Conservation (phyloP, 2,888 invertebrate species). For the Brachycybe producta region DNA sequence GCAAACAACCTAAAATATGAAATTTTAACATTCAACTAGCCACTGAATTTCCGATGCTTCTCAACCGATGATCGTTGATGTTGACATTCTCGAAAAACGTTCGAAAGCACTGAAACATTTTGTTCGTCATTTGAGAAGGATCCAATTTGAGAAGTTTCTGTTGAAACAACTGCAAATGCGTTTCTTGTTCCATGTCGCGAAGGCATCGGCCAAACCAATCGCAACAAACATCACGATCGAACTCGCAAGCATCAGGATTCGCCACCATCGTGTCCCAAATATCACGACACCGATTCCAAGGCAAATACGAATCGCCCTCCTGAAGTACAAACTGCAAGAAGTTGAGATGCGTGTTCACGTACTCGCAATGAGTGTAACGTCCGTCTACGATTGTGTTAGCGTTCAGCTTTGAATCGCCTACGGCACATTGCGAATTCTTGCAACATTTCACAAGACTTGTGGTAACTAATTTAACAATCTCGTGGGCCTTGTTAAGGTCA, state of each 20-base stretch:
- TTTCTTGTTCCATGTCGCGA: constrained; percentile 36
- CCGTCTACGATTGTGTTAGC: constrained; percentile 34
- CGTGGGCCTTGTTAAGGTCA: constrained; percentile 36
- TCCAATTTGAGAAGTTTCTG: constrained; percentile 37
- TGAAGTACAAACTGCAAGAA: constrained; percentile 39
- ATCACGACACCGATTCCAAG: constrained; percentile 36
- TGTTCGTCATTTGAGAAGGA: constrained; percentile 32
- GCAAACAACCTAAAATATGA: constrained; percentile 2
- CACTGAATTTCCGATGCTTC: constrained; percentile 24
- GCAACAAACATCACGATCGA: constrained; percentile 38
- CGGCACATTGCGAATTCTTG: constrained; percentile 30
- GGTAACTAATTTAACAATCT: constrained; percentile 36
- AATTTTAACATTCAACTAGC: constrained; percentile 17
- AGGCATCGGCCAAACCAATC: constrained; percentile 38
- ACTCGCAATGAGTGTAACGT: constrained; percentile 37
- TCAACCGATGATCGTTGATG: constrained; percentile 32
- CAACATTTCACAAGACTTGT: constrained; percentile 36
- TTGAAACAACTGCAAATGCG: constrained; percentile 36
- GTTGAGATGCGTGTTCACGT: constrained; percentile 35
- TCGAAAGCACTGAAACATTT: constrained; percentile 36
- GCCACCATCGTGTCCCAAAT: constrained; percentile 38
- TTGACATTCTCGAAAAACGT: constrained; percentile 39
- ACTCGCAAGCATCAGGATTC: constrained; percentile 34
- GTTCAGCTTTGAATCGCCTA: constrained; percentile 25
- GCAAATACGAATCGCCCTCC: constrained; percentile 37